Evolutionary conservation across 2,888 invertebrate species (phyloP).

Genomic region (Odontothrips loti): DNA sequence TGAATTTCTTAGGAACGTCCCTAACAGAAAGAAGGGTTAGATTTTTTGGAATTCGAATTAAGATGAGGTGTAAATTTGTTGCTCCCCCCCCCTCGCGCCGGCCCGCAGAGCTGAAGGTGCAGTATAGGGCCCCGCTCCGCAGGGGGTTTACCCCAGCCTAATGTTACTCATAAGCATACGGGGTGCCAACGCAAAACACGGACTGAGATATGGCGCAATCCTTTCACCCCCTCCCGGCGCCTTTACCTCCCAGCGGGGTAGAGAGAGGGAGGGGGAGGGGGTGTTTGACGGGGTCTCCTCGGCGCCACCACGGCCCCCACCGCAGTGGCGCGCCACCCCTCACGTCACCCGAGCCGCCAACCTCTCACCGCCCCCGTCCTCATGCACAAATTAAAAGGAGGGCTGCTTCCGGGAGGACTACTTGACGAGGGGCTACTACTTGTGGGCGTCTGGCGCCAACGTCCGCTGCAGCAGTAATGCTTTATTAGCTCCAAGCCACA

Average conservation of each 20-base stretch:
- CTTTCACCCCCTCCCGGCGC: neutral
- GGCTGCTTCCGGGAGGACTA: too few relatives aligned
- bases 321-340: neutral
- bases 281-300: neutral
- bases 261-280: neutral
- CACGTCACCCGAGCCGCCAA: neutral
- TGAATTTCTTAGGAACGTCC: too few relatives aligned
- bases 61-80: too few relatives aligned
- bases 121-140: too few relatives aligned
- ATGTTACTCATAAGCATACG: conserved; percentile 21
- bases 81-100: too few relatives aligned
- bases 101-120: too few relatives aligned
- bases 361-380: neutral
- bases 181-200: neutral
- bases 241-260: neutral
- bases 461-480: too few relatives aligned
- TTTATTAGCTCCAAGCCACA: too few relatives aligned
- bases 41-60: too few relatives aligned
- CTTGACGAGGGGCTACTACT: too few relatives aligned
- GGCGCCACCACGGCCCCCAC: neutral
- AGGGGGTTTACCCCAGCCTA: neutral
- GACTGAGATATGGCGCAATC: conserved; percentile 12
- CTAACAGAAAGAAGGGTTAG: too few relatives aligned
- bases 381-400: conserved; percentile 12
- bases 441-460: too few relatives aligned